phyloP scores from a whole-genome alignment of 2,888 invertebrate species.

The Cantharis rufa region DNA sequence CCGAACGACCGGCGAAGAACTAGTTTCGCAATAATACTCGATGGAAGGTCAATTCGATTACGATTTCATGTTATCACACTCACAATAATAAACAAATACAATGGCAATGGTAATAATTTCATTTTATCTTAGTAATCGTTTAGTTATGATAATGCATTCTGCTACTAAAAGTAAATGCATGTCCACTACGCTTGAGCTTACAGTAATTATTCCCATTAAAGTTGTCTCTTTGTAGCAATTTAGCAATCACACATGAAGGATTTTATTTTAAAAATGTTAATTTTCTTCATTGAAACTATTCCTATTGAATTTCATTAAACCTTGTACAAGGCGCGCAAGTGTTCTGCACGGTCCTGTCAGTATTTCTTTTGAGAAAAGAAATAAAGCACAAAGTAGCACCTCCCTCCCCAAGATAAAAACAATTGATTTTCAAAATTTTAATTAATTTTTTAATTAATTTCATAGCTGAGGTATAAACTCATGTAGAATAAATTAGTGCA shows the following conservation, averaged over 20 bases:
- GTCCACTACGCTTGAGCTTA: background rate
- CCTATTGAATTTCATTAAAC: too few relatives aligned
- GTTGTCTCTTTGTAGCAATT: background rate
- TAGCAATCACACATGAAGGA: slow-evolving; percentile 2
- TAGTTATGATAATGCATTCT: slow-evolving; percentile 13
- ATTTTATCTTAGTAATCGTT: slow-evolving; percentile 12
- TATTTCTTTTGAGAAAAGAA: too few relatives aligned
- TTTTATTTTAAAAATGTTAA: slow-evolving; percentile 5
- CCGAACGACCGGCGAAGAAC: background rate
- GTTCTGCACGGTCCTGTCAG: too few relatives aligned
- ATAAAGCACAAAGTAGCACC: too few relatives aligned
- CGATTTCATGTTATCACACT: slow-evolving; percentile 3
- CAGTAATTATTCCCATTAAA: background rate
- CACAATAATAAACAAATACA: slow-evolving; percentile 10
- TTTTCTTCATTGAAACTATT: background rate
- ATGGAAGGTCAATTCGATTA: slow-evolving; percentile 5
- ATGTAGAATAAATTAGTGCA: too few relatives aligned
- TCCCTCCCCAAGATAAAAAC: too few relatives aligned
- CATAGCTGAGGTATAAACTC: too few relatives aligned
- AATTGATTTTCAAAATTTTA: too few relatives aligned
- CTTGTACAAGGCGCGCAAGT: too few relatives aligned
- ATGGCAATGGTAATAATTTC: slow-evolving; percentile 14
- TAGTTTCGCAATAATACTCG: background rate
- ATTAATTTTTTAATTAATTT: too few relatives aligned
- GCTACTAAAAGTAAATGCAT: slow-evolving; percentile 15